Evolutionary conservation across 2,888 invertebrate species (phyloP).

Genomic region (Stenichneumon culpator): DNA sequence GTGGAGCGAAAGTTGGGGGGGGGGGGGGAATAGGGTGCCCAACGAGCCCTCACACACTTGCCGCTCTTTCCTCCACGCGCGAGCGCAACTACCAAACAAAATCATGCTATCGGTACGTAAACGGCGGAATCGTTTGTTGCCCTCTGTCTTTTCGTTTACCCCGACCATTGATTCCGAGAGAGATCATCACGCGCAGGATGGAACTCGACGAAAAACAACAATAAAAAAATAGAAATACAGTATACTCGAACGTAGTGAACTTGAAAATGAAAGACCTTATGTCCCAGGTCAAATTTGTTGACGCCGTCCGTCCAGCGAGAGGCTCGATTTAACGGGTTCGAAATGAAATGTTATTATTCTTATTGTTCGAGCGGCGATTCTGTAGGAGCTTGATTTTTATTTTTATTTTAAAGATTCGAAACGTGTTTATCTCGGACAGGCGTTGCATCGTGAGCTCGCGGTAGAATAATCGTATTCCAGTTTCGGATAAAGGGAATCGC

Average conservation of each 20-base stretch:
- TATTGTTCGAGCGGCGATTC: not conserved
- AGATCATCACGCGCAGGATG: conserved; percentile 18
- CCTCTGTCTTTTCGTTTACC: conserved; percentile 21
- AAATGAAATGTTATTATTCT: not conserved
- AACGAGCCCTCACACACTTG: conserved; percentile 28
- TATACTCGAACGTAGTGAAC: conserved; percentile 28
- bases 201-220: conserved; percentile 43
- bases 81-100: conserved; percentile 2
- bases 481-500: not conserved
- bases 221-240: conserved; percentile 10
- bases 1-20: conserved; percentile 73
- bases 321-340: conserved; percentile 13
- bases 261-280: conserved; percentile 24
- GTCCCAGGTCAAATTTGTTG: conserved; percentile 5
- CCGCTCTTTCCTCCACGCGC: not conserved
- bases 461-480: not conserved
- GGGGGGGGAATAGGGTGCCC: conserved; percentile 69
- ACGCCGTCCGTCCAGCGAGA: conserved; percentile 15
- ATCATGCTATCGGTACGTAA: conserved; percentile 38
- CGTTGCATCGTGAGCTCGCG: not conserved
- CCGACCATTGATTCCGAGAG: conserved; percentile 49
- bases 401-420: not conserved
- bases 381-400: not conserved
- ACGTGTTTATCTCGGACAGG: not conserved
- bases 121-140: conserved; percentile 13